Conservation (phyloP, 2,797 vertebrate species). For the Anas capensis region DNA sequence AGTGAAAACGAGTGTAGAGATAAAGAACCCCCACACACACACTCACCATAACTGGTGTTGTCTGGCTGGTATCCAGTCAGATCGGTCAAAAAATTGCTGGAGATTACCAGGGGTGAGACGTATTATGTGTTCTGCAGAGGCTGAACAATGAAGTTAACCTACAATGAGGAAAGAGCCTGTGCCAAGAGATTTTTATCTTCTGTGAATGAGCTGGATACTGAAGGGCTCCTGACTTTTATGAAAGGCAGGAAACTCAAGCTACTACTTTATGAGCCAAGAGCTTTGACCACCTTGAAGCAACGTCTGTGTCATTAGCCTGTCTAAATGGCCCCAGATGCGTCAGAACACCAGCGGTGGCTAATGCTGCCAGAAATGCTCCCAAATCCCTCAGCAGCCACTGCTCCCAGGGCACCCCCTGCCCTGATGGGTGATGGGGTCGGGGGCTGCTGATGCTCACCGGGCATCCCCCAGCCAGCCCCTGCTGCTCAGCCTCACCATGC, state of each 20-base stretch:
- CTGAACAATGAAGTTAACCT: constrained; percentile 50
- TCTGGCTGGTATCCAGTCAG: background rate
- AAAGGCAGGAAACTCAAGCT: constrained; percentile 70
- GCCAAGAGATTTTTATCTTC: constrained; percentile 78
- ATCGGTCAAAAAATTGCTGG: background rate
- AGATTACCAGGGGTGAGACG: constrained; percentile 16
- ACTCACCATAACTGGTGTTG: background rate
- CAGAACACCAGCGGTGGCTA: constrained; percentile 28
- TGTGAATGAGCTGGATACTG: constrained; percentile 43
- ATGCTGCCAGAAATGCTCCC: background rate
- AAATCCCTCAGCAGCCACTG: background rate
- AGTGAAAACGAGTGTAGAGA: fast-evolving
- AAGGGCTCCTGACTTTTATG: constrained; percentile 56
- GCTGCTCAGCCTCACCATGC: fast-evolving
- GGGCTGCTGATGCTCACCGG: fast-evolving
- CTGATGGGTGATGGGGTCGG: background rate
- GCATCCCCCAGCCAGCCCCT: fast-evolving
- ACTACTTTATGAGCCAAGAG: constrained; percentile 61
- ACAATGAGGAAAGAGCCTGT: constrained; percentile 49
- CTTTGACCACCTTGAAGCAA: constrained; percentile 68
- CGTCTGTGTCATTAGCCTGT: constrained; percentile 56
- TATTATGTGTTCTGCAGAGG: constrained; percentile 16
- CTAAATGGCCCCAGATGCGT: constrained; percentile 9
- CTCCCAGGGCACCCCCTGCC: background rate
- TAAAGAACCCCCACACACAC: background rate